Percentiles rank a stretch among this genome's conserved stretches.
phyloP scores from a whole-genome alignment of 53 echinoderm and acorn worm species.

The Arbacia lixula region DNA sequence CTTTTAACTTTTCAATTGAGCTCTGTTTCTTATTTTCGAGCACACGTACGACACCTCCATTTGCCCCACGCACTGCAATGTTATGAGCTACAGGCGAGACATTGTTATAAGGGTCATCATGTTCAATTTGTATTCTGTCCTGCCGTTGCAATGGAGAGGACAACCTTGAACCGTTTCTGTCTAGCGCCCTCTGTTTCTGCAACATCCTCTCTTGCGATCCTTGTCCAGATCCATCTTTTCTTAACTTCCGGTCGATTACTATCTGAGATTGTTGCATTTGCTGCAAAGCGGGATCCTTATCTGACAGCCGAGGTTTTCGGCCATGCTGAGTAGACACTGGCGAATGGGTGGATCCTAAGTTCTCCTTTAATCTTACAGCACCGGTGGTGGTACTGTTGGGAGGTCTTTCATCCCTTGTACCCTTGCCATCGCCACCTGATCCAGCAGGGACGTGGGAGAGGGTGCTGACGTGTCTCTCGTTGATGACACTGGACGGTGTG shows the following conservation, averaged over 20 bases:
- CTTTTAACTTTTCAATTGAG: too few relatives aligned
- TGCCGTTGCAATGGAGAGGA: slow-evolving; percentile 12
- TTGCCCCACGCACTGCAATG: too few relatives aligned
- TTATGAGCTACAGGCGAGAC: too few relatives aligned
- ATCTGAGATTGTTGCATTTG: not conserved
- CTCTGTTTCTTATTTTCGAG: too few relatives aligned
- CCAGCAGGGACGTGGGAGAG: not conserved
- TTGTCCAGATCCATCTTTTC: not conserved
- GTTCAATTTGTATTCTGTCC: not conserved
- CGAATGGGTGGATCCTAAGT: not conserved
- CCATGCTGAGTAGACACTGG: too few relatives aligned
- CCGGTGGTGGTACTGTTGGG: too few relatives aligned
- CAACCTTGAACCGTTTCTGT: not conserved
- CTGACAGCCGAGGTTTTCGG: too few relatives aligned
- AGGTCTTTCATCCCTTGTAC: too few relatives aligned
- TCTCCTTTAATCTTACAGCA: not conserved
- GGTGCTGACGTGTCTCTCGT: not conserved
- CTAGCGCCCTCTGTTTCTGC: slow-evolving; percentile 19
- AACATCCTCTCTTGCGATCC: slow-evolving; percentile 5
- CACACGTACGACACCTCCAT: too few relatives aligned
- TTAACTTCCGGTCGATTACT: too few relatives aligned
- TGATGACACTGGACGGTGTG: not conserved
- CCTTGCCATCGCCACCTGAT: too few relatives aligned
- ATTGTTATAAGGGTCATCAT: not conserved
- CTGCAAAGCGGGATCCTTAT: not conserved